Evolutionary conservation across 2,888 invertebrate genomes (phyloP), one percentile per base, ranked within the genome.

Genomic region (Polyommatus iphigenia): DNA sequence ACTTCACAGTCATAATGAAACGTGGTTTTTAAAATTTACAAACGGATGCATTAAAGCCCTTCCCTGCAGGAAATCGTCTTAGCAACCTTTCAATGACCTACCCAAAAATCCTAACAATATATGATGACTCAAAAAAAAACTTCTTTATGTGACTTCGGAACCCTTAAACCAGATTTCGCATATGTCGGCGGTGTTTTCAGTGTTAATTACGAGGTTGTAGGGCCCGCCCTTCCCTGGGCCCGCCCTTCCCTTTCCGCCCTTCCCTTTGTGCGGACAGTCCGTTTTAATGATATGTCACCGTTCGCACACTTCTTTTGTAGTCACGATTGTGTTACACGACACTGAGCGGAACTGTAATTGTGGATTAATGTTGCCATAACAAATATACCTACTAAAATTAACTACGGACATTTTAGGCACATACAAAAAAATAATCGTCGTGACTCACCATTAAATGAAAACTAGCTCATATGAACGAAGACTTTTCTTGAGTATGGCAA

Each of bases 151-250:
- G 54, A 54, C 54, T 18, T 1, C 18, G 54, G 5, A 54, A 54
- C 54, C 18, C 4, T 15, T 15, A 3, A 20, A 59, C 2, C 20
- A 59, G 8, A 59, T 20, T 59, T 10, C 20, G 8, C 20, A 10
- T 10, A 24, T 24, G 24, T 62, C 62, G 24, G 62, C 32, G 67
- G 32, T 67, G 32, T 32, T 67, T 32, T 6, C 67, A 67, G 29
- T 67, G 18, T 32, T 67, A 67, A 67, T 67, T 67, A 67, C 67
- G 62, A 67, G 62, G 24, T 20, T 62, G 20, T 32, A 67, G 32
- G 29, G 15, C 15, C 32, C 29, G 67, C 18, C 67, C 29, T 29
- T 32, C 29, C 67, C 67, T 67, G n/a, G n/a, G 15, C 15, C 32
- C 29, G 67, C 18, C 67, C 29, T 29, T 32, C 29, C 67, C 67